Conservation (phyloP, 2,113 vertebrate species). For the Pelecanoides urinatrix region DNA sequence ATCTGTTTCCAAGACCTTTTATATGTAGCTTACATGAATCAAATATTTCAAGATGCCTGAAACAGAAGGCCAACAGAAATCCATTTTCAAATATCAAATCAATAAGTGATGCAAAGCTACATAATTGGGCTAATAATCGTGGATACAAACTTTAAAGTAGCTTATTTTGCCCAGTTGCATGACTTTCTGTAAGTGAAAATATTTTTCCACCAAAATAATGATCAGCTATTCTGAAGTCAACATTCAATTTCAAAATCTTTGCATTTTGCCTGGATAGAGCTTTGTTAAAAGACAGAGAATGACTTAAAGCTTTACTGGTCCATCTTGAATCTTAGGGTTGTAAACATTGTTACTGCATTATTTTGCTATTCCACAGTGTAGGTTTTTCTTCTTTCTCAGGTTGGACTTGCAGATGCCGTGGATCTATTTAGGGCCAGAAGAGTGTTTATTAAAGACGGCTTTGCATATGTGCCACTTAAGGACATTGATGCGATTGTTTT, state of each 20-base stretch:
- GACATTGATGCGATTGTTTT: slow-evolving; percentile 88
- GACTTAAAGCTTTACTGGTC: not conserved
- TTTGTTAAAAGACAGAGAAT: not conserved
- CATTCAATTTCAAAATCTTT: not conserved
- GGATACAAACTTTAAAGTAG: not conserved
- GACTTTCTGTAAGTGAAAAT: not conserved
- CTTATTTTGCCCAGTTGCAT: not conserved
- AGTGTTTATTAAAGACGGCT: slow-evolving; percentile 87
- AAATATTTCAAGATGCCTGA: not conserved
- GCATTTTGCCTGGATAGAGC: not conserved
- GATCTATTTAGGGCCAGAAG: slow-evolving; percentile 89
- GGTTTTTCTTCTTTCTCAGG: slow-evolving; percentile 64
- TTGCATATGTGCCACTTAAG: slow-evolving; percentile 87
- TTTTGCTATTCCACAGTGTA: not conserved
- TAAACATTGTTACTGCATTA: not conserved
- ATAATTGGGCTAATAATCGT: not conserved
- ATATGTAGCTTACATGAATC: not conserved
- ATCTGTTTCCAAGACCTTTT: not conserved
- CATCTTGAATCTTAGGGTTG: not conserved
- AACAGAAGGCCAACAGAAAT: not conserved
- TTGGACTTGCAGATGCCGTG: slow-evolving; percentile 91
- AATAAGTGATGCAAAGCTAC: not conserved
- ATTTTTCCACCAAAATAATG: not conserved
- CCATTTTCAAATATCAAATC: not conserved
- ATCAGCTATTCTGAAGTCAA: not conserved